phyloP scores from a whole-genome alignment of 2,888 invertebrate species.

The Drosophila meridiana region DNA sequence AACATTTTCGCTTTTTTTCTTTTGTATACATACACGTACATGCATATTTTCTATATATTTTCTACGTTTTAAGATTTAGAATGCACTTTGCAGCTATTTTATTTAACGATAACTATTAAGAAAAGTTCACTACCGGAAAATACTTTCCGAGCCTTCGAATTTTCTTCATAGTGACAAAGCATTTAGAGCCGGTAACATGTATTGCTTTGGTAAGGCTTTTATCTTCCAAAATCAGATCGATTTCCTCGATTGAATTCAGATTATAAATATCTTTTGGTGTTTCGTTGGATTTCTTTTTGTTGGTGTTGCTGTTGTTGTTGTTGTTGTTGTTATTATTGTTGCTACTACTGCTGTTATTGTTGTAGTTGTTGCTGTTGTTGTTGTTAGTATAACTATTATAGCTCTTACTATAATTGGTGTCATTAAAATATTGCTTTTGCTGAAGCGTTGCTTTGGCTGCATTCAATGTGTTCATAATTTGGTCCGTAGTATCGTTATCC shows the following conservation, averaged over 20 bases:
- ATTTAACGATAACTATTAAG: constrained; percentile 62
- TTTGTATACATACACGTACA: constrained; percentile 61
- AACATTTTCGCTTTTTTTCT: constrained; percentile 35
- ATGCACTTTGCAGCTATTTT: constrained; percentile 70
- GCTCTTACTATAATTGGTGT: constrained; percentile 60
- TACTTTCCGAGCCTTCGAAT: constrained; percentile 89
- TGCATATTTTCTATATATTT: constrained; percentile 78
- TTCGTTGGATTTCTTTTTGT: constrained; percentile 73
- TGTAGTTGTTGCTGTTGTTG: constrained; percentile 34
- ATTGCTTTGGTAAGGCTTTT: constrained; percentile 84
- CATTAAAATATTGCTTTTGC: constrained; percentile 70
- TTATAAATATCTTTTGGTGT: constrained; percentile 83
- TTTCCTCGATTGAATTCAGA: constrained; percentile 84
- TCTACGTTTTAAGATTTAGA: constrained; percentile 70
- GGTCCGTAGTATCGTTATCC: constrained; percentile 62
- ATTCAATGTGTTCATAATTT: constrained; percentile 70
- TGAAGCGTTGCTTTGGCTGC: constrained; percentile 73
- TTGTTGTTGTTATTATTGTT: constrained; percentile 23
- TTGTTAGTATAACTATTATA: constrained; percentile 37
- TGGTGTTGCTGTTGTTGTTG: constrained; percentile 23
- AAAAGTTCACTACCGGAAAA: constrained; percentile 87
- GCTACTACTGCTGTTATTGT: constrained; percentile 34
- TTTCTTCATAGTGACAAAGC: constrained; percentile 86
- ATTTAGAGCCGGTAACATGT: constrained; percentile 83
- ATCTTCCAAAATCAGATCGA: constrained; percentile 84